Percentiles rank a stretch among this genome's conserved stretches.
These are phyloP conservation scores for Acrobasis repandana DNA, from an alignment of 2,888 invertebrate genomes.

Conservation along the genomic window DNA sequence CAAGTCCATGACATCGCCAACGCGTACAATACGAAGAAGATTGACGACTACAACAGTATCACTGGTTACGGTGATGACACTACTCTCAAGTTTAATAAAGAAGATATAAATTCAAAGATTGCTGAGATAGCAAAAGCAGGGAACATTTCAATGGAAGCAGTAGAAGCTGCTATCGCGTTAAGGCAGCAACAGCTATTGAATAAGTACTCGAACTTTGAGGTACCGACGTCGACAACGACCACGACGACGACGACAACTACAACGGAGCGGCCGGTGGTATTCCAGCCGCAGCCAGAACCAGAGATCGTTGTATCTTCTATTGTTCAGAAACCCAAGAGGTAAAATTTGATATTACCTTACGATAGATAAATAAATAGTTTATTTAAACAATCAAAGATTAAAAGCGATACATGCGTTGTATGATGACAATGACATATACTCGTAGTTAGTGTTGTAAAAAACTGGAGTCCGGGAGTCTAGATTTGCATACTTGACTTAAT, in stretches of 20 bases:
- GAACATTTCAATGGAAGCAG: constrained; percentile 90
- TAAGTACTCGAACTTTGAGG: constrained; percentile 77
- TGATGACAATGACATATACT: no score
- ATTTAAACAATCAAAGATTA: no score
- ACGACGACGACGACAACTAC: constrained; percentile 69
- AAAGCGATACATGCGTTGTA: no score
- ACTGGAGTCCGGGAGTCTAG: no score
- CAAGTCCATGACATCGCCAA: constrained; percentile 70
- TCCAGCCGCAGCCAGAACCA: constrained; percentile 66
- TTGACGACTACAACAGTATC: constrained; percentile 76
- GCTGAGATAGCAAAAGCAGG: constrained; percentile 85
- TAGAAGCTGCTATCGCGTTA: constrained; percentile 88
- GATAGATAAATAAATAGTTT: no score
- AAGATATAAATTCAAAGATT: constrained; percentile 75
- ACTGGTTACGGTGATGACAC: constrained; percentile 75
- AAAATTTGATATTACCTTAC: constrained; percentile 20
- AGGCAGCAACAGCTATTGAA: constrained; percentile 87
- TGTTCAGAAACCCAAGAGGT: constrained; percentile 71
- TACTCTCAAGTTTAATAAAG: constrained; percentile 65
- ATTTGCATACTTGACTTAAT: no score
- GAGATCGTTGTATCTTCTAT: constrained; percentile 59
- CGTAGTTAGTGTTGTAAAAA: no score
- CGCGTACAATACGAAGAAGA: constrained; percentile 72
- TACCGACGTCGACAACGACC: constrained; percentile 74
- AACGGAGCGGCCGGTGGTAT: constrained; percentile 52